Base-by-base conservation (phyloP, 2,113 vertebrate species). In the Telmatochromis brichardi region DNA sequence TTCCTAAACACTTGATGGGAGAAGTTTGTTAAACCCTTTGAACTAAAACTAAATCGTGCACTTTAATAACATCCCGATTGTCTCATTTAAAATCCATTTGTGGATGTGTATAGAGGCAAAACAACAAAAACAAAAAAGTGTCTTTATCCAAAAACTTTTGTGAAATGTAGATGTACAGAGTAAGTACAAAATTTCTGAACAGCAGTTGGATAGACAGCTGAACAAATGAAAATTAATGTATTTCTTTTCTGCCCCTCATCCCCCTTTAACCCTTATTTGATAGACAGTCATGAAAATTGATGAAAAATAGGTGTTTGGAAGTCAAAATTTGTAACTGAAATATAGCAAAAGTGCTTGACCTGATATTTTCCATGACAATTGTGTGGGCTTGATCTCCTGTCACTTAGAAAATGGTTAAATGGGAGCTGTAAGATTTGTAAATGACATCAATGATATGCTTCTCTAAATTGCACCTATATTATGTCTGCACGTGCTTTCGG, bases 401-500 rank as follows among this genome's bases (percentile, higher is more conserved):
- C 53, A 83, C 37, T 55, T 55, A 9, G 33, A 55, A 82, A 88
- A 58, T 11, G n/a, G 55, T 33, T 71, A 33, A 76, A 85, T 86
- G 19, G 37, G 26, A 80, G 63, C 80, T 78, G 55, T n/a, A 92
- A 65, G 40, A 88, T 89, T 90, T 81, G 6, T 73, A 79, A 92
- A 81, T 90, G 65, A 80, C 85, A 87, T 82, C 73, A 51, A 83
- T 50, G 45, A 50, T 31, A 78, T 91, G 58, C 80, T 60, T 86
- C 82, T 86, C 82, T 89, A 85, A 93, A 92, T 60, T 88, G 84
- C 84, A 91, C 42, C 79, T 90, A 81, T 79, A 83, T 87, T 91
- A 84, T 58, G 84, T 81, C 37, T 81, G 68, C 82, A 79, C 50
- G 50, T 63, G 80, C 87, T 82, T 91, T 90, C 21, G 8, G 82